Percentiles rank a stretch among this genome's conserved stretches.
Conservation (phyloP, 2,797 vertebrate genomes). For the Enteromius thamalakanensis region DNA sequence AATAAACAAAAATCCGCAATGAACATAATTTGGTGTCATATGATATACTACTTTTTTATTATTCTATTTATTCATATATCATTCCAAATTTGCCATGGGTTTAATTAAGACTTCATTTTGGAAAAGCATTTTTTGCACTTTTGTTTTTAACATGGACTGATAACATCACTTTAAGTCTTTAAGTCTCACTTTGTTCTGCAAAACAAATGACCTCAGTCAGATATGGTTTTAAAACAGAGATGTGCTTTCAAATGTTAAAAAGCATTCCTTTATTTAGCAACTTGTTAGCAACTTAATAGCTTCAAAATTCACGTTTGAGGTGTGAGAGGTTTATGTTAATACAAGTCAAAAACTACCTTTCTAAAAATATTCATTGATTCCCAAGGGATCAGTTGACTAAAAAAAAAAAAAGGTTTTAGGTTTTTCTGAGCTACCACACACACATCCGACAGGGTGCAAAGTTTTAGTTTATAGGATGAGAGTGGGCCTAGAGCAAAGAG, state of each 20-base stretch:
- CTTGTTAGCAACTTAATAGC: not conserved
- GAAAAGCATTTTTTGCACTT: not conserved
- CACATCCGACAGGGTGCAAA: conserved; percentile 3
- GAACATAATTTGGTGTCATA: too few relatives aligned
- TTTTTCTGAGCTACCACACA: not conserved
- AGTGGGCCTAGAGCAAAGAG: not conserved
- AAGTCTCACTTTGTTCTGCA: not conserved
- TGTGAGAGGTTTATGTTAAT: not conserved
- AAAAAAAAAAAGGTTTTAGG: not conserved
- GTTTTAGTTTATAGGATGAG: not conserved
- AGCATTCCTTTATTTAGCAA: not conserved
- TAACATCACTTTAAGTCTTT: not conserved
- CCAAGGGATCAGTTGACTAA: too few relatives aligned
- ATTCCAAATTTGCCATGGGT: not conserved
- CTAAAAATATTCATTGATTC: not conserved
- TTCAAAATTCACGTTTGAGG: not conserved
- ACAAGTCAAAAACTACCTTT: not conserved
- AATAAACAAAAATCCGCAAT: too few relatives aligned
- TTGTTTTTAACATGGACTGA: not conserved
- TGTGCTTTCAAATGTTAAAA: not conserved
- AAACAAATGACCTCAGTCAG: not conserved
- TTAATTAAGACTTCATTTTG: not conserved
- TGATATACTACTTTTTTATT: not conserved
- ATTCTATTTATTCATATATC: not conserved
- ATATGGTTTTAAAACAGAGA: not conserved